phyloP scores from a whole-genome alignment of 1,140 invertebrate species.

The Halesus radiatus region DNA sequence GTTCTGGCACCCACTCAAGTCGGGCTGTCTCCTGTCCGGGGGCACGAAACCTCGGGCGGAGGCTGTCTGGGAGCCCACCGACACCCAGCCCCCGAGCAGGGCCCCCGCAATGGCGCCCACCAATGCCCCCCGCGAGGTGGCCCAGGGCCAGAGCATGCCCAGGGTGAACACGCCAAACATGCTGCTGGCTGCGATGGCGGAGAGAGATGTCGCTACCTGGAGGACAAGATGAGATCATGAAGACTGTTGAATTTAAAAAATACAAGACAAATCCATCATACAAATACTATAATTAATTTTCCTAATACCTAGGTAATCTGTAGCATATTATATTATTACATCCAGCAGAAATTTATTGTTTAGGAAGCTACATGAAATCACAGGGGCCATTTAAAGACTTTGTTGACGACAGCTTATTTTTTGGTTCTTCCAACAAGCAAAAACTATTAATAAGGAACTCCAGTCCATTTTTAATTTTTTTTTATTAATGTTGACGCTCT shows the following conservation, averaged over 20 bases:
- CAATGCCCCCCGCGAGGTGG: constrained; percentile 78
- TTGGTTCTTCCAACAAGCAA: no score
- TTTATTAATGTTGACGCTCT: no score
- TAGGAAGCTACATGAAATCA: no score
- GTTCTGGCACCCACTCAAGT: constrained; percentile 27
- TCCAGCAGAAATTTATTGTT: no score
- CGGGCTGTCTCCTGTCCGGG: constrained; percentile 49
- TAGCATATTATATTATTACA: no score
- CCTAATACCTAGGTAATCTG: no score
- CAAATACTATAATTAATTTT: neutral
- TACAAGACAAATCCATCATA: neutral
- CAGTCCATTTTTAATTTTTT: no score
- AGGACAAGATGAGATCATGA: neutral
- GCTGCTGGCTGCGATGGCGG: constrained; percentile 86
- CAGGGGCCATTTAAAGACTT: no score
- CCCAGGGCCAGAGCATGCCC: constrained; percentile 88
- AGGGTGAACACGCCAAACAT: constrained; percentile 88
- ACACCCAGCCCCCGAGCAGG: constrained; percentile 71
- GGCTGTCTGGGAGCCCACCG: constrained; percentile 71
- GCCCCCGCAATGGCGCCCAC: constrained; percentile 72
- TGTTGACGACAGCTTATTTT: no score
- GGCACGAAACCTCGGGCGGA: constrained; percentile 63
- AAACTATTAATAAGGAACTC: no score
- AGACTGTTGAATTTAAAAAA: no score
- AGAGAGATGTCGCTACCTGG: constrained; percentile 80